Base-by-base conservation (phyloP, 2,113 vertebrate species). In the Catharus bicknelli region DNA sequence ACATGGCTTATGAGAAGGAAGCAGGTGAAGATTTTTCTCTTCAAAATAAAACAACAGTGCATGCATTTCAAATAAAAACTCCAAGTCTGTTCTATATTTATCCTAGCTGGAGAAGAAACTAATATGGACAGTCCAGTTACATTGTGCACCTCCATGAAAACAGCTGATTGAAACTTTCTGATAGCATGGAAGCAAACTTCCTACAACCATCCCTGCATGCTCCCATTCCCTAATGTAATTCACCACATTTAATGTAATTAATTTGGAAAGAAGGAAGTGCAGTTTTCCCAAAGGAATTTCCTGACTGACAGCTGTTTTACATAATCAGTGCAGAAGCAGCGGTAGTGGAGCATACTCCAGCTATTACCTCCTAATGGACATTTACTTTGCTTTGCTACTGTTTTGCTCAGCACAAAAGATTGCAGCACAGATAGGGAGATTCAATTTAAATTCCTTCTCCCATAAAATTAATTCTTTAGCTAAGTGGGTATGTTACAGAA, bases 281-380 rank as follows among this genome's bases (percentile, higher is more conserved):
- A 70, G 21, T 83, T 91, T 93, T 88, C 92, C 95, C 86, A 26
- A 64, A 88, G 90, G 96, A 67, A 63, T 74, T 63, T 67, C 55
- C 68, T 90, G 90, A 90, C 73, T 95, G 93, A 93, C 76, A 83
- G 75, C 64, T 48, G 53, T 36, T 94, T 93, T 92, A 73, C 90
- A 94, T 96, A 91, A 92, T 76, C 87, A 79, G 53, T 21, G 9
- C 72, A 83, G 79, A 70, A 87, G 36, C 51, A 59, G 85, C 16
- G 1, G 67, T 30, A 63, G 51, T 67, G 72, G 83, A 83, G 68
- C 76, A 47, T 10, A 43, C 43, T 70, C 76, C 83, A 70, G 76
- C 72, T 73, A 74, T 90, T 90, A 73, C 84, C 61, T 89, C 77
- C 62, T 85, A 91, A 95, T 54, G 94, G 93, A 89, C 81, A 54